These are phyloP conservation scores for Peromyscus attwateri DNA, from an alignment of 2,797 vertebrate species.

Conservation along the genomic window DNA sequence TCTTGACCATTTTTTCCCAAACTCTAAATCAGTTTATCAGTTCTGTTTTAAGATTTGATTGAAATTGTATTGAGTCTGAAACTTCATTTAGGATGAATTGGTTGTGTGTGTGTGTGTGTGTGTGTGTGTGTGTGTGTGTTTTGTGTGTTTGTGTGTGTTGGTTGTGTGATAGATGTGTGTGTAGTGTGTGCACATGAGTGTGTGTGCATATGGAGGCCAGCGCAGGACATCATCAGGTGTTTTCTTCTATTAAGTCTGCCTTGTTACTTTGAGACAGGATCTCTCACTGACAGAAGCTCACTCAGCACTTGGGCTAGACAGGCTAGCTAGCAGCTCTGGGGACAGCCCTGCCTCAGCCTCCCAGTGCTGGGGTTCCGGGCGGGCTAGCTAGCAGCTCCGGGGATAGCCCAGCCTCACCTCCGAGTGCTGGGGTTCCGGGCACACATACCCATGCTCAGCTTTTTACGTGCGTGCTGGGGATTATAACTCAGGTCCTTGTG, in stretches of 20 bases:
- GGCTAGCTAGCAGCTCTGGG: background rate
- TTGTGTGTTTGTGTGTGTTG: background rate
- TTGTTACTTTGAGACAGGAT: background rate
- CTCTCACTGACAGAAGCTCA: background rate
- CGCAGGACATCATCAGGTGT: background rate
- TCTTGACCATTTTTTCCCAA: conserved; percentile 50
- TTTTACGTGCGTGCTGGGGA: background rate
- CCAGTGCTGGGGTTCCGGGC: background rate
- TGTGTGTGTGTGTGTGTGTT: background rate
- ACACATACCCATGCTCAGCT: background rate
- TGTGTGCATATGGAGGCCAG: background rate
- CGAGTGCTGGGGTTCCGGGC: background rate
- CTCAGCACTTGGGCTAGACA: background rate
- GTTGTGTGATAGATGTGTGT: background rate
- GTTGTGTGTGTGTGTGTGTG: background rate
- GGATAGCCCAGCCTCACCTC: background rate
- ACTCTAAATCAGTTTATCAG: conserved; percentile 33
- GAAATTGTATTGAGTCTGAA: conserved; percentile 63
- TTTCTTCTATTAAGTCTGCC: background rate
- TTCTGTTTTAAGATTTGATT: conserved; percentile 53
- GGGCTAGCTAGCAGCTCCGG: no score
- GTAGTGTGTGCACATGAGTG: background rate
- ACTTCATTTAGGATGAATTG: conserved; percentile 41
- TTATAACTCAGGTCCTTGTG: background rate
- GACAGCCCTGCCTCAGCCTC: background rate